phyloP scores from a whole-genome alignment of 2,113 vertebrate species.

The Notiomystis cincta region DNA sequence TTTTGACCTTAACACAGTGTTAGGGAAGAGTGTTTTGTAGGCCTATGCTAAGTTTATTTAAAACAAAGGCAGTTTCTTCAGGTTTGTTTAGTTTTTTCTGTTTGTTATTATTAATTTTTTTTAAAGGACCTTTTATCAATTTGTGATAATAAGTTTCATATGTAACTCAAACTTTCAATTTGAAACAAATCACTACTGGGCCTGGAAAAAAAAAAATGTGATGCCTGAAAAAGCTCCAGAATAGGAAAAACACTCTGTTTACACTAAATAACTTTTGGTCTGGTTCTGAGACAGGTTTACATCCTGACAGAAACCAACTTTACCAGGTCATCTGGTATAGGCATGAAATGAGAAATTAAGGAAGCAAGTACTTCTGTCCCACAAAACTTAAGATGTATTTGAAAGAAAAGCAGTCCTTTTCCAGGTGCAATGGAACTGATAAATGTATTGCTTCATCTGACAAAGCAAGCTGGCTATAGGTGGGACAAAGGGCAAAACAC shows the following conservation, averaged over 20 bases:
- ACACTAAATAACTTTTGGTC: not conserved
- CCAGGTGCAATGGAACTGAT: not conserved
- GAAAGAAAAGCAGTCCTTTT: not conserved
- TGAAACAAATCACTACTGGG: not conserved
- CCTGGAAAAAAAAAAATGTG: rapidly evolving
- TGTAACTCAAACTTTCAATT: not conserved
- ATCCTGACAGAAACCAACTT: not conserved
- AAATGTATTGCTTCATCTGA: not conserved
- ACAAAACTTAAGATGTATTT: not conserved
- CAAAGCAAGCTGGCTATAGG: not conserved
- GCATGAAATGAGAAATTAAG: not conserved
- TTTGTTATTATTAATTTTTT: not conserved
- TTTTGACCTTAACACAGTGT: not conserved
- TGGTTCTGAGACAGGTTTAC: not conserved
- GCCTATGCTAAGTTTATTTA: not conserved
- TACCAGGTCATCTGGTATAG: not conserved
- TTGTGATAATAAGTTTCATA: not conserved
- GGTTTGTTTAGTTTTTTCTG: not conserved
- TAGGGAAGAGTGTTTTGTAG: not conserved
- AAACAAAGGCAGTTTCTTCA: not conserved
- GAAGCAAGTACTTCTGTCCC: not conserved
- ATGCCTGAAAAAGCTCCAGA: not conserved
- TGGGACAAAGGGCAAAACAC: not conserved
- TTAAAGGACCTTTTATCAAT: not conserved
- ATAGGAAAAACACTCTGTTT: not conserved